Conservation (phyloP, 2,113 vertebrate species). For the Amblyornis subalaris region DNA sequence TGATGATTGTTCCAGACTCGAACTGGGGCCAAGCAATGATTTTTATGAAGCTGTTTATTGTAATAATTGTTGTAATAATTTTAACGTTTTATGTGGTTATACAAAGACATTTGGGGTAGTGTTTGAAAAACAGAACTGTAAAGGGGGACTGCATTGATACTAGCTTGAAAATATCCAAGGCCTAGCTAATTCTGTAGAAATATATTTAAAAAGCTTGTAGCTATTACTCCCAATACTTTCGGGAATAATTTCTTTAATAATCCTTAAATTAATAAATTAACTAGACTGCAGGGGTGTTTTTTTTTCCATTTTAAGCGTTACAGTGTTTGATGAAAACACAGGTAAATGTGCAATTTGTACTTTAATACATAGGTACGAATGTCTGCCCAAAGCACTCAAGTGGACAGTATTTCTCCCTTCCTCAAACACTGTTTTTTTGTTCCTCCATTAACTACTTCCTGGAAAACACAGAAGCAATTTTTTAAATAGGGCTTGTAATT, state of each 20-base stretch:
- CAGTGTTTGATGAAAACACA: background rate
- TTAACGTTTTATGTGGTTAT: background rate
- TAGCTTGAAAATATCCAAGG: background rate
- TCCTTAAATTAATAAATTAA: background rate
- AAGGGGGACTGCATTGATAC: background rate
- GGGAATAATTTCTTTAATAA: background rate
- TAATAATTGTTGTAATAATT: background rate
- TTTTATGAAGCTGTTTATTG: background rate
- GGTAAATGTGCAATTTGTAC: background rate
- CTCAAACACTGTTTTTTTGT: background rate
- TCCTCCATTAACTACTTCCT: background rate
- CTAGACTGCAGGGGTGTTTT: rapidly evolving
- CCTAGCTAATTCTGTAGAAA: background rate
- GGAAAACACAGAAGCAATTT: background rate
- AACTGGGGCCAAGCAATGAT: background rate
- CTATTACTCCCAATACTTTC: background rate
- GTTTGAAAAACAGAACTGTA: background rate
- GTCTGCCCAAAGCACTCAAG: background rate
- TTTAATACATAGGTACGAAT: background rate
- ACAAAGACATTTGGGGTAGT: background rate
- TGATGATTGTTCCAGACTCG: background rate
- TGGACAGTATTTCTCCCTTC: background rate
- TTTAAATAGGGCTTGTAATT: background rate
- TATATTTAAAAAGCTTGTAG: background rate
- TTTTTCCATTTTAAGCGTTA: background rate